Evolutionary conservation across 2,797 vertebrate species (phyloP).

Genomic region (Sitta carolinensis): DNA sequence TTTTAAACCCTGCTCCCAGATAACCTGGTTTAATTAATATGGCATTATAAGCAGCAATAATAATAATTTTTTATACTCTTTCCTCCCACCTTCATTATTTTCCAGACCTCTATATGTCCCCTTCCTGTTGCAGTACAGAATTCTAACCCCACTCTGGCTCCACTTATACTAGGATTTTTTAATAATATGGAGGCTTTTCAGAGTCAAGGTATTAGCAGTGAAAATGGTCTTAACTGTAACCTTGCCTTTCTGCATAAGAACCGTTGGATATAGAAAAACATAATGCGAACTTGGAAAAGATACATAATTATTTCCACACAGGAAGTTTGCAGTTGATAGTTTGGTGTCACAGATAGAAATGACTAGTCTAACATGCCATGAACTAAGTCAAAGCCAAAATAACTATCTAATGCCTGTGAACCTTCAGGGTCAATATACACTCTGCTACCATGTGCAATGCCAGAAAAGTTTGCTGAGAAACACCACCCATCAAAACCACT

Average conservation of each 20-base stretch:
- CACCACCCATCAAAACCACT: conserved; percentile 17
- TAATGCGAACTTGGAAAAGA: not conserved
- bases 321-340: conserved; percentile 56
- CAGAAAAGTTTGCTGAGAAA: conserved; percentile 34
- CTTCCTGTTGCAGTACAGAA: conserved; percentile 8
- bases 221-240: not conserved
- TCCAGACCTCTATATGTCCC: not conserved
- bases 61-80: not conserved
- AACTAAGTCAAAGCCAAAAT: conserved; percentile 40
- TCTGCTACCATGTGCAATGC: not conserved
- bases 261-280: not conserved
- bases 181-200: not conserved
- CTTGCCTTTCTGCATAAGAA: not conserved
- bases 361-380: conserved; percentile 26
- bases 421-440: not conserved
- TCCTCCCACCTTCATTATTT: conserved; percentile 7
- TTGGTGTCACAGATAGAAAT: conserved; percentile 41
- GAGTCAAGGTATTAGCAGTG: conserved; percentile 23
- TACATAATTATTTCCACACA: conserved; percentile 57
- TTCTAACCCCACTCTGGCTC: not conserved
- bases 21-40: not conserved
- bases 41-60: not conserved
- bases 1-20: not conserved
- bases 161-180: not conserved
- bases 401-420: conserved; percentile 33